Conservation (phyloP, 2,888 invertebrate genomes). For the Vandiemenella viatica region DNA sequence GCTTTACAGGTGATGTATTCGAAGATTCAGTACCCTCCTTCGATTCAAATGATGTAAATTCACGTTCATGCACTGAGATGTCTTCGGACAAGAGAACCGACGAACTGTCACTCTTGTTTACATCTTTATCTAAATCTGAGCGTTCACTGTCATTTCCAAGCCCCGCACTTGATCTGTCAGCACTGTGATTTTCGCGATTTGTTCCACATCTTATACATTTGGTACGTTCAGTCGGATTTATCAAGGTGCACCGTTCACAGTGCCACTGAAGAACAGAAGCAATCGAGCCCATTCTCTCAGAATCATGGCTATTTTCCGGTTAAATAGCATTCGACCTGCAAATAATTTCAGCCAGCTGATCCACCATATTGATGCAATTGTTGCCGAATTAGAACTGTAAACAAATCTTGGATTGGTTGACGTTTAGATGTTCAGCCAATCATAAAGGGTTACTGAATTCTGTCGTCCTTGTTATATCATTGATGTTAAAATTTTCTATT, state of each 20-base stretch:
- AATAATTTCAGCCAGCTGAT: slow-evolving; percentile 38
- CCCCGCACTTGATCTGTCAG: slow-evolving; percentile 12
- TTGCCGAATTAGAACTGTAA: slow-evolving; percentile 13
- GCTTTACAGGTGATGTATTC: not conserved
- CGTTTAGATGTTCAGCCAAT: slow-evolving; percentile 7
- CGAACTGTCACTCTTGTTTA: too few species aligned
- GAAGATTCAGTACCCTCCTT: not conserved
- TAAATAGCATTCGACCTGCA: slow-evolving; percentile 16
- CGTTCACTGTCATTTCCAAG: too few species aligned
- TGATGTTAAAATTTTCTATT: too few species aligned
- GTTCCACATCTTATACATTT: slow-evolving; percentile 69
- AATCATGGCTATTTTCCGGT: slow-evolving; percentile 31
- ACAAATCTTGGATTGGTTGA: slow-evolving; percentile 12
- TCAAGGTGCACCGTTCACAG: slow-evolving; percentile 73
- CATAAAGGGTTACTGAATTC: slow-evolving; percentile 3
- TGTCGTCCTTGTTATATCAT: too few species aligned
- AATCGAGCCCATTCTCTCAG: slow-evolving; percentile 69
- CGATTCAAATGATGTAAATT: not conserved
- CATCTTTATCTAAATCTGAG: not conserved
- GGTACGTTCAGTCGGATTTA: slow-evolving; percentile 73
- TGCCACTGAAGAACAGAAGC: slow-evolving; percentile 89
- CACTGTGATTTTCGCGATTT: slow-evolving; percentile 12
- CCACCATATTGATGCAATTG: slow-evolving; percentile 36
- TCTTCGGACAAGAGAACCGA: too few species aligned
- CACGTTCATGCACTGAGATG: not conserved